Percentiles rank a stretch among this genome's conserved stretches.
Conservation (phyloP, 2,113 vertebrate genomes). For the Trichechus manatus region DNA sequence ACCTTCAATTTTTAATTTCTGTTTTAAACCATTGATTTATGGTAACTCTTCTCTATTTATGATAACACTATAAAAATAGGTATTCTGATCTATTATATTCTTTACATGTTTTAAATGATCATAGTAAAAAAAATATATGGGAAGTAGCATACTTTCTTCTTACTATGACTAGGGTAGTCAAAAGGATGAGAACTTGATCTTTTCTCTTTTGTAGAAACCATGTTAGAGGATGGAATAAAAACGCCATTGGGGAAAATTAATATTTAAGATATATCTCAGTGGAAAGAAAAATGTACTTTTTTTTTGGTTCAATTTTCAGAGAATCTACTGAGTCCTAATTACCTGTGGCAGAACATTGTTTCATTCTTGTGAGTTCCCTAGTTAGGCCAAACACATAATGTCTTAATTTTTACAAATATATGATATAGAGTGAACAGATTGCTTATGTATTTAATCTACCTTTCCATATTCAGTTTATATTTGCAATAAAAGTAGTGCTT, state of each 20-base stretch:
- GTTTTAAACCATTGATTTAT: neutral
- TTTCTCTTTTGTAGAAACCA: neutral
- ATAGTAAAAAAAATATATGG: neutral
- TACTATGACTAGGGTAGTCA: neutral
- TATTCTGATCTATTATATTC: neutral
- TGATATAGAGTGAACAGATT: neutral
- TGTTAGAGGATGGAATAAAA: neutral
- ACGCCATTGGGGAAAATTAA: neutral
- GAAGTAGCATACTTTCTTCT: neutral
- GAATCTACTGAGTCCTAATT: neutral
- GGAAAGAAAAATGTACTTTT: neutral
- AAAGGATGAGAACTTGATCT: neutral
- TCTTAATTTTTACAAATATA: neutral
- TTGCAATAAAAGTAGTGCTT: neutral
- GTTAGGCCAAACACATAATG: neutral
- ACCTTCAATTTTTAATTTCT: neutral
- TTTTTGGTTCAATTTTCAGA: neutral
- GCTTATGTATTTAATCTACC: neutral
- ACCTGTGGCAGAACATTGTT: neutral
- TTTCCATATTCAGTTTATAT: neutral
- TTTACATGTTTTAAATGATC: neutral
- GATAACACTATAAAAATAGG: too few relatives aligned
- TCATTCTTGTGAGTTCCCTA: neutral
- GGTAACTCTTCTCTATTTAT: neutral
- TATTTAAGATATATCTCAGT: neutral